Conservation (phyloP, 2,113 vertebrate species). For the Egretta garzetta region DNA sequence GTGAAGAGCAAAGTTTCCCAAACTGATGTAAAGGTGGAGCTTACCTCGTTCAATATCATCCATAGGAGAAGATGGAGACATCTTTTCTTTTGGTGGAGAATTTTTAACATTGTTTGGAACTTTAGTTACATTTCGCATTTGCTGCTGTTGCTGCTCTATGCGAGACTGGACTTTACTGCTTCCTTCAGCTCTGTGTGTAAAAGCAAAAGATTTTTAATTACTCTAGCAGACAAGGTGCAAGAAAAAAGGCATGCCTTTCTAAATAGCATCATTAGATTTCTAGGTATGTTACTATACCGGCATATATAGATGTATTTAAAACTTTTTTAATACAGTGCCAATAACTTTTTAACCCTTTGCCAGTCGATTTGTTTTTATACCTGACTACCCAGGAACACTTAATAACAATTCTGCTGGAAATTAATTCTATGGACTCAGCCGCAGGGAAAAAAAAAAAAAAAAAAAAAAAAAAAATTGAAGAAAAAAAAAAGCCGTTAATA, state of each 20-base stretch:
- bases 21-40: not conserved
- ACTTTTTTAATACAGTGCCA: not conserved
- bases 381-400: not conserved
- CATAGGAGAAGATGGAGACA: conserved; percentile 86
- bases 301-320: not conserved
- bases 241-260: not conserved
- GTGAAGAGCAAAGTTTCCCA: not conserved
- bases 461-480: not conserved
- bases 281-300: not conserved
- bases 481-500: not conserved
- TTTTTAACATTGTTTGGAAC: conserved; percentile 77
- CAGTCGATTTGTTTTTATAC: not conserved
- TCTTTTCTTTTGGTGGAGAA: conserved; percentile 82
- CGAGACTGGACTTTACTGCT: conserved; percentile 94
- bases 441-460: not conserved
- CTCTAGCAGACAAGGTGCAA: not conserved
- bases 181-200: conserved; percentile 86
- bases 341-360: not conserved
- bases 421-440: not conserved
- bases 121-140: conserved; percentile 76
- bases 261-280: not conserved
- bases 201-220: not conserved
- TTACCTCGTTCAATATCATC: conserved; percentile 97
- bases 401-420: not conserved
- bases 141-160: conserved; percentile 79